phyloP scores from a whole-genome alignment of 2,888 invertebrate genomes.

The Scaptodrosophila latifasciaeformis region DNA sequence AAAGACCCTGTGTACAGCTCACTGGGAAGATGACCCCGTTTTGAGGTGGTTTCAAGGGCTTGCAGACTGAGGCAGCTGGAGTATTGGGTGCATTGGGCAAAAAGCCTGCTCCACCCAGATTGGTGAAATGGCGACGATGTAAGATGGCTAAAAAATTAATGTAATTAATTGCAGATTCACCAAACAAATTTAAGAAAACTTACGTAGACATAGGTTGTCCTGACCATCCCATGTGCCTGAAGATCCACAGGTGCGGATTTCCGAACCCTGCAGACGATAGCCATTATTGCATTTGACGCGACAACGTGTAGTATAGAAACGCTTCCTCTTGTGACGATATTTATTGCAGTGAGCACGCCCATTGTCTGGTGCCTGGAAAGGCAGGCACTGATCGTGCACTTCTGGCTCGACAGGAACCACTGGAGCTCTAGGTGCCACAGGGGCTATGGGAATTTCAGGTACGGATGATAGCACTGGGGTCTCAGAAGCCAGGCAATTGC shows the following conservation, averaged over 20 bases:
- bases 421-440: neutral
- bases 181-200: slow-evolving; percentile 57
- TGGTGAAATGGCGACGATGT: neutral
- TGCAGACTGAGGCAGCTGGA: slow-evolving; percentile 76
- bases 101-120: neutral
- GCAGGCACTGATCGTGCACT: slow-evolving; percentile 67
- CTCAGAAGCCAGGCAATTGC: slow-evolving; percentile 38
- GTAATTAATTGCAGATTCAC: neutral
- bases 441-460: neutral
- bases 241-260: slow-evolving; percentile 76
- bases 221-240: slow-evolving; percentile 76
- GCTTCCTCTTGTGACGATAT: slow-evolving; percentile 71
- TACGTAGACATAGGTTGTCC: slow-evolving; percentile 77
- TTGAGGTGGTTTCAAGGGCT: slow-evolving; percentile 75
- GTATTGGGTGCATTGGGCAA: neutral
- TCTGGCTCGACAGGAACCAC: slow-evolving; percentile 20
- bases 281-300: slow-evolving; percentile 74
- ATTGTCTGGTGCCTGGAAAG: slow-evolving; percentile 67
- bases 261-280: slow-evolving; percentile 77
- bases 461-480: neutral
- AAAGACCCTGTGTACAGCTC: slow-evolving; percentile 76
- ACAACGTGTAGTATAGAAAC: slow-evolving; percentile 73
- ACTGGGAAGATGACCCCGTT: slow-evolving; percentile 77
- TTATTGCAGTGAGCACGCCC: slow-evolving; percentile 72
- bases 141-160: slow-evolving; percentile 1